Base-by-base conservation (phyloP, 2,113 vertebrate species). In the Hyaena hyaena region DNA sequence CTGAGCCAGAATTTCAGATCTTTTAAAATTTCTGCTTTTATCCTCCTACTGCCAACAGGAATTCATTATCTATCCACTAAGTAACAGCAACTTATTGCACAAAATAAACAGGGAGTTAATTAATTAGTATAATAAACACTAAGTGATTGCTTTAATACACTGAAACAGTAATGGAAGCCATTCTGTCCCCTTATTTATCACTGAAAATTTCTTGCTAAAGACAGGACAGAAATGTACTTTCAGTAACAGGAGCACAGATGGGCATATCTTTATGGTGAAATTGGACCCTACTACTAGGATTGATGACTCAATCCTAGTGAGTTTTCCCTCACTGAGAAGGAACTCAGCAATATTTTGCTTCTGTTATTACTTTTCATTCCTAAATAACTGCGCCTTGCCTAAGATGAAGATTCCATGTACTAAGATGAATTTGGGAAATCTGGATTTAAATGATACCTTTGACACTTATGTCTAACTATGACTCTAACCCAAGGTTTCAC, bases 51-150 rank as follows among this genome's bases (percentile, higher is more conserved):
- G 73, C 77, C 91, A 96, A 91, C 39, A 95, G 71, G 31, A 96
- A 97, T 97, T 95, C 93, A 97, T 97, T 97, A 96, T 96, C 92
- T 88, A 69, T 58, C 48, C 90, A 95, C 88, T 96, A 95, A 97
- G 81, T 83, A 89, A 96, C 95, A 97, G 68, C 90, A 96, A 98
- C 98, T 96, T 95, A 96, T 96, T 81, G 19, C n/a, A 96, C 80
- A 91, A 97, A 98, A 96, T 96, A 97, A 98, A 96, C 76, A 93
- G 50, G 48, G 87, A 92, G 63, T 94, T 96, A 97, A 98, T 94
- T 97, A 98, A 98, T 97, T 95, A 82, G 95, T 90, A 63, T 84
- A 94, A 96, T 95, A 97, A 98, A 94, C 93, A 96, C 65, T 96
- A 96, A 96, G 45, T 80, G 85, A 79, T 90, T 84, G 77, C 45